These are phyloP conservation scores for Baryphthengus martii DNA, from an alignment of 2,113 vertebrate genomes.

Conservation along the genomic window DNA sequence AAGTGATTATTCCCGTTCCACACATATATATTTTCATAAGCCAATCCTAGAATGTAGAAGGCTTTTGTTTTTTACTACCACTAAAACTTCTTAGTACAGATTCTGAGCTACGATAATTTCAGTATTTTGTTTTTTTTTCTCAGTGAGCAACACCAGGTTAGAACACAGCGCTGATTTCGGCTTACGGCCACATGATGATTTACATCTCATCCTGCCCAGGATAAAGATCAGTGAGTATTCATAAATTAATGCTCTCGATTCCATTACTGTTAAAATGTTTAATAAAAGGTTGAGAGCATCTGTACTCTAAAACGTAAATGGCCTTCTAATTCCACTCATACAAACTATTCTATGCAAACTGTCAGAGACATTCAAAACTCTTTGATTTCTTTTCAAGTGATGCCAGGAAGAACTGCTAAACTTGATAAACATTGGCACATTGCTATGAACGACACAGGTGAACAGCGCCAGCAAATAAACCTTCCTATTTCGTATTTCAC, in stretches of 20 bases:
- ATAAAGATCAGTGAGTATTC: neutral
- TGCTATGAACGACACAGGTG: neutral
- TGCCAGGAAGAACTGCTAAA: neutral
- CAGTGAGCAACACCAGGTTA: neutral
- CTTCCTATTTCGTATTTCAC: neutral
- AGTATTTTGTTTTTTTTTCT: neutral
- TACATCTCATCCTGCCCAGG: neutral
- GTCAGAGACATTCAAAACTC: neutral
- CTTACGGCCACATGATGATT: neutral
- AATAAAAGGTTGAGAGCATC: neutral
- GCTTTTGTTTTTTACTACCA: neutral
- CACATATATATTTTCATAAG: neutral
- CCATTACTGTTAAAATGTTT: neutral
- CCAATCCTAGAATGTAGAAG: neutral
- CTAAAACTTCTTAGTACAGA: neutral
- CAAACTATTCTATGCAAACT: neutral
- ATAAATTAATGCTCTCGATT: neutral
- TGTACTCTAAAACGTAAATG: neutral
- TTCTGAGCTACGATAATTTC: neutral
- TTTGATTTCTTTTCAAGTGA: neutral
- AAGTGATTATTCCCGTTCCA: neutral
- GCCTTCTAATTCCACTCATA: neutral
- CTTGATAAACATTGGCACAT: neutral
- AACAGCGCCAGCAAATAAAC: neutral
- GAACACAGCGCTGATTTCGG: neutral